These are phyloP conservation scores for Rhincodon typus DNA, from an alignment of 2,797 vertebrate genomes.

Conservation along the genomic window DNA sequence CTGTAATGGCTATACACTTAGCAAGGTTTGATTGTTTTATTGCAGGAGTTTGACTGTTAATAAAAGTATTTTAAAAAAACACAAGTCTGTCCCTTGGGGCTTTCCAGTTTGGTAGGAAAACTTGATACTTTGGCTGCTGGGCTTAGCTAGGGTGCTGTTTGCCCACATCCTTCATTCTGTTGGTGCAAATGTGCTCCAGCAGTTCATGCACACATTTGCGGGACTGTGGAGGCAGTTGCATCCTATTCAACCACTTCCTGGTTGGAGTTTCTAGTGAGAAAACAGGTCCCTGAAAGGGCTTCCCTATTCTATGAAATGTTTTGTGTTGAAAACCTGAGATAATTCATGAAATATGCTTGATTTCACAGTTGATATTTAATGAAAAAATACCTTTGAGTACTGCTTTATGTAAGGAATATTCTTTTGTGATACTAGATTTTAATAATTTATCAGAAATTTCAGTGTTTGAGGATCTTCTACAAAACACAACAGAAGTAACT, in stretches of 20 bases:
- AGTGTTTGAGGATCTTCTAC: not conserved
- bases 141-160: not conserved
- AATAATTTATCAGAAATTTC: not conserved
- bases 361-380: not conserved
- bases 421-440: not conserved
- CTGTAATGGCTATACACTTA: not conserved
- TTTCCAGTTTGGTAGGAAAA: conserved; percentile 22
- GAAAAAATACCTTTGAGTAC: not conserved
- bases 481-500: not conserved
- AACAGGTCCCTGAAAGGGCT: conserved; percentile 12
- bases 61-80: not conserved
- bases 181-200: not conserved
- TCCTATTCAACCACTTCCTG: conserved; percentile 33
- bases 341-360: not conserved
- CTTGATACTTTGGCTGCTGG: not conserved
- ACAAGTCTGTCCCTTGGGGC: not conserved
- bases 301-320: not conserved
- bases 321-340: not conserved
- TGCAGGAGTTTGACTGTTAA: not conserved
- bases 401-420: not conserved
- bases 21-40: not conserved
- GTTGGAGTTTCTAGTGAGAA: not conserved
- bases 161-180: conserved; percentile 31
- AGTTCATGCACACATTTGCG: not conserved
- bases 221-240: not conserved